Conservation (phyloP, 2,797 vertebrate species). For the Allobates femoralis region DNA sequence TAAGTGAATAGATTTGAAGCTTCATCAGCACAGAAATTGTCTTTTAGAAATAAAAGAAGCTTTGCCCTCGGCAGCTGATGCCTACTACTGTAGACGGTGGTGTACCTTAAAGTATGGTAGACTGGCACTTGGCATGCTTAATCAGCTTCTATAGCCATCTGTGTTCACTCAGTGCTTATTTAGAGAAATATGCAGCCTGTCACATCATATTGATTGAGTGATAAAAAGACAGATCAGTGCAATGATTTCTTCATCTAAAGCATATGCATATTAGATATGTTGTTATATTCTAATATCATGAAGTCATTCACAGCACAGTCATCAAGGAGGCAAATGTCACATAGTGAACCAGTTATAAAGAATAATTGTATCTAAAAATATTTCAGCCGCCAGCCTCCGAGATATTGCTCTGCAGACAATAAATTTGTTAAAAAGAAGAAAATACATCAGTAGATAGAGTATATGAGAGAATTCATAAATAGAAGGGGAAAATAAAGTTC, state of each 20-base stretch:
- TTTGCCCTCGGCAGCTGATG: slow-evolving; percentile 62
- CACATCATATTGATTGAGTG: slow-evolving; percentile 68
- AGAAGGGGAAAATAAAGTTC: neutral
- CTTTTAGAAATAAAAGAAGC: slow-evolving; percentile 32
- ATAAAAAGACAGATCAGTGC: slow-evolving; percentile 66
- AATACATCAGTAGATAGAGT: slow-evolving; percentile 29
- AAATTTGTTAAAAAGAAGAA: slow-evolving; percentile 38
- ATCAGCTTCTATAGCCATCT: slow-evolving; percentile 71
- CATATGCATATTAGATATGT: slow-evolving; percentile 37
- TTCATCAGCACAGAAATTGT: slow-evolving; percentile 67
- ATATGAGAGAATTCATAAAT: slow-evolving; percentile 24
- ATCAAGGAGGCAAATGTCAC: slow-evolving; percentile 41
- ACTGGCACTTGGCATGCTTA: slow-evolving; percentile 67
- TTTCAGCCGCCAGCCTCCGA: slow-evolving; percentile 30
- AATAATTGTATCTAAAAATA: slow-evolving; percentile 49
- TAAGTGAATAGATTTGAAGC: neutral
- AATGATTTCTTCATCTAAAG: slow-evolving; percentile 52
- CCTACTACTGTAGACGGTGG: slow-evolving; percentile 49
- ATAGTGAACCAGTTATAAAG: slow-evolving; percentile 37
- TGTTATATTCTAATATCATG: slow-evolving; percentile 32
- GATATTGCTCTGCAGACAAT: slow-evolving; percentile 37
- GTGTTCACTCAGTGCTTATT: slow-evolving; percentile 63
- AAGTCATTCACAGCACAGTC: slow-evolving; percentile 24
- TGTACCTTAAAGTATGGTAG: slow-evolving; percentile 68
- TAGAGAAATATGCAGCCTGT: slow-evolving; percentile 65